phyloP scores from a whole-genome alignment of 2,797 vertebrate genomes.

The Phoeniculus purpureus region DNA sequence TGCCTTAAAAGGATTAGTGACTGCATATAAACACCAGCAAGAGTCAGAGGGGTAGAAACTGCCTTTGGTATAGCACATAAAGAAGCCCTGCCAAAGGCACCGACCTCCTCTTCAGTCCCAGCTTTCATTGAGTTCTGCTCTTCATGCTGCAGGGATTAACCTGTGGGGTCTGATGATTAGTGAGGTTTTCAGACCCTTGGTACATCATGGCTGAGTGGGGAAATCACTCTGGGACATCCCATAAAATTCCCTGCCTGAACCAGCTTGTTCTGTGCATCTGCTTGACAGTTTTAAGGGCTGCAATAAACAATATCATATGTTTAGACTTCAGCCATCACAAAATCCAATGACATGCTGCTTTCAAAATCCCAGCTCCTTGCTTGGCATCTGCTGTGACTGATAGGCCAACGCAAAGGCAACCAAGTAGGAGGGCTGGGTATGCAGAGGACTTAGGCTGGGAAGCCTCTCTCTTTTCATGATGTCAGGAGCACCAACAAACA shows the following conservation, averaged over 20 bases:
- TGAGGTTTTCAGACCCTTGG: not conserved
- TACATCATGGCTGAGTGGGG: not conserved
- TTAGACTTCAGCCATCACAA: not conserved
- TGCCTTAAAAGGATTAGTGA: not conserved
- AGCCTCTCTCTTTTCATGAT: not conserved
- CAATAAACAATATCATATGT: not conserved
- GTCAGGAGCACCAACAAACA: not conserved
- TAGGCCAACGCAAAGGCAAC: not conserved
- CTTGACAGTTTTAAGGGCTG: not conserved
- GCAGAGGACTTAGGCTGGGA: not conserved
- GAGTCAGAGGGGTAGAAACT: not conserved
- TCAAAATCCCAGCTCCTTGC: not conserved
- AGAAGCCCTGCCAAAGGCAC: not conserved
- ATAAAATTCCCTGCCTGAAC: fast-evolving
- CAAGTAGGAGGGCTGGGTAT: not conserved
- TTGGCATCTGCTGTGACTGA: not conserved
- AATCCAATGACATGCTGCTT: not conserved
- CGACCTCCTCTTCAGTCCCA: not conserved
- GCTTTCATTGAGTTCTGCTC: not conserved
- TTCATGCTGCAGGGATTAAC: not conserved
- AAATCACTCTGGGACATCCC: not conserved
- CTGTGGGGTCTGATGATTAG: not conserved
- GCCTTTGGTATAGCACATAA: not conserved
- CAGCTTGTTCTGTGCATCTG: not conserved
- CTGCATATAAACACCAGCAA: not conserved